These are phyloP conservation scores for Beroe forskalii DNA, from an alignment of 37 sponge, comb jelly and placozoan species.

Conservation along the genomic window DNA sequence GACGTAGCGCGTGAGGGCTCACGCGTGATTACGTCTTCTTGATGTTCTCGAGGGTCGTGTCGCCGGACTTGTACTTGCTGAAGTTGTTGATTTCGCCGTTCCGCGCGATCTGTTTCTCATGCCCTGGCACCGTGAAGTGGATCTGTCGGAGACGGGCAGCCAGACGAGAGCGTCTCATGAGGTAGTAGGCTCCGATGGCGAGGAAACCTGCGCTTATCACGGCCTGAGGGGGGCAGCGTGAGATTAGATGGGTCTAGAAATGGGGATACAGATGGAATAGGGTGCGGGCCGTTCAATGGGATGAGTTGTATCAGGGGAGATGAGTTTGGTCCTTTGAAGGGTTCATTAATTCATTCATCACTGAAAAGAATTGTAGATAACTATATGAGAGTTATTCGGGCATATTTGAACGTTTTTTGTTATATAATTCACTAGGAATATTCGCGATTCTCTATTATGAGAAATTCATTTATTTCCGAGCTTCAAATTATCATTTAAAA, in stretches of 20 bases:
- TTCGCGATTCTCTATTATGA: no score
- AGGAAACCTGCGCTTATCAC: not conserved
- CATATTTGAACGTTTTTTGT: no score
- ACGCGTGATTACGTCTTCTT: not conserved
- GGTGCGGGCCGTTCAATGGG: not conserved
- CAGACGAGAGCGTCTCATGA: not conserved
- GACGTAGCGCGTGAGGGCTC: no score
- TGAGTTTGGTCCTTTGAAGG: no score
- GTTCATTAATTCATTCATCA: no score
- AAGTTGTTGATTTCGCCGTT: constrained; percentile 45
- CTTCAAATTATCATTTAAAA: no score
- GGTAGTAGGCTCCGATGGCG: not conserved
- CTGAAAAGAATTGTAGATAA: no score
- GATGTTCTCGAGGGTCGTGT: not conserved
- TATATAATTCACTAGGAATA: no score
- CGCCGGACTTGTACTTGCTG: constrained; percentile 30
- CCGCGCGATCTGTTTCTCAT: constrained; percentile 1
- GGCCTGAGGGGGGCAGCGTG: constrained; percentile 26
- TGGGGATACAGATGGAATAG: not conserved
- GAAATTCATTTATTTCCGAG: no score
- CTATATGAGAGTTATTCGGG: no score
- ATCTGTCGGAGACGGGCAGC: constrained; percentile 9
- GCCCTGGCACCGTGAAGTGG: constrained; percentile 43
- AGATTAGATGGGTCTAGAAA: not conserved
- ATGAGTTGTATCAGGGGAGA: not conserved